These are phyloP conservation scores for Hoplias malabaricus DNA, from an alignment of 2,113 vertebrate genomes.

Conservation along the genomic window DNA sequence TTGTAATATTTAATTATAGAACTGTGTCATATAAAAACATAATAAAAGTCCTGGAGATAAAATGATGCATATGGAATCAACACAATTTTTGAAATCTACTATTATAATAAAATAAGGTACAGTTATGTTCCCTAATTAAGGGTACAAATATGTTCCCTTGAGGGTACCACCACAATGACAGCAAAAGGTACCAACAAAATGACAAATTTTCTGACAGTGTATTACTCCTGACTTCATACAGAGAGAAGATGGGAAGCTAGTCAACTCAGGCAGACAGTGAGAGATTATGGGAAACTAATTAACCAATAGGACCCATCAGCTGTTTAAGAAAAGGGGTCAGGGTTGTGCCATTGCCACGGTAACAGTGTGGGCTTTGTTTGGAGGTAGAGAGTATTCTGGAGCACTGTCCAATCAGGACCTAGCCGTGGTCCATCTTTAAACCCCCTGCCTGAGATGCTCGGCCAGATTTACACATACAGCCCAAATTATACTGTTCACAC, in stretches of 20 bases:
- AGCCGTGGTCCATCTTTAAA: background rate
- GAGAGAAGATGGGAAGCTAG: background rate
- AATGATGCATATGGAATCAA: too few relatives aligned
- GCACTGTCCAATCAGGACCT: conserved; percentile 39
- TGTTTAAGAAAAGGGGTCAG: conserved; percentile 44
- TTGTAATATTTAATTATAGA: too few relatives aligned
- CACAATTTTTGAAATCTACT: too few relatives aligned
- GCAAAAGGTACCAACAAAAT: too few relatives aligned
- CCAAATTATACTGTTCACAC: background rate
- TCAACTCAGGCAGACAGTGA: conserved; percentile 50
- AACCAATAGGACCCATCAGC: conserved; percentile 41
- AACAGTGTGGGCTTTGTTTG: conserved; percentile 59
- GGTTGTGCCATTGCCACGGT: conserved; percentile 31
- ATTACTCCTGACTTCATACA: conserved; percentile 13
- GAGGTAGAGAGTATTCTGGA: conserved; percentile 27
- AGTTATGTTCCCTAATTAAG: too few relatives aligned
- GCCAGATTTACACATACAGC: conserved; percentile 9
- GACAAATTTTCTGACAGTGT: too few relatives aligned
- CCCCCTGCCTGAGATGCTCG: background rate
- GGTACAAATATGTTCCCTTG: too few relatives aligned
- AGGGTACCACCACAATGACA: too few relatives aligned
- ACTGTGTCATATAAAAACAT: too few relatives aligned
- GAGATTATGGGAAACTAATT: conserved; percentile 55
- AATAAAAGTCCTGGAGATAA: too few relatives aligned
- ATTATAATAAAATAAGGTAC: too few relatives aligned